Evolutionary conservation across 2,113 vertebrate genomes (phyloP), one percentile per base, ranked within the genome.

Genomic region (Megalops atlanticus): DNA sequence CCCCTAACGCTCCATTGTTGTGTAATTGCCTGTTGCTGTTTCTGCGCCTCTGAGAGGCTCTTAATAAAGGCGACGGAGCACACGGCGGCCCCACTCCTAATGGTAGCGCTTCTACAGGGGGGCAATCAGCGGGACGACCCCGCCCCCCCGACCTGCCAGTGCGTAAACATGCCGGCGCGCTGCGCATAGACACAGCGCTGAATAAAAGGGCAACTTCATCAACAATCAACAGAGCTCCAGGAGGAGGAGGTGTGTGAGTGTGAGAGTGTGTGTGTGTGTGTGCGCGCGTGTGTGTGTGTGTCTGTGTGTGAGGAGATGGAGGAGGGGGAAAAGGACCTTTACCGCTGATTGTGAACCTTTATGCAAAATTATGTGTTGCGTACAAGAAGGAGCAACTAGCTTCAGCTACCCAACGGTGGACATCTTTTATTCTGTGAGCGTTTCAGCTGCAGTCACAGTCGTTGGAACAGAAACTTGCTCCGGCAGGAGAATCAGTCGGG

Each of bases 41-140:
- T 88, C 87, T 87, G 87, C 71, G 80, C 80, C 84, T 78, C 72
- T 76, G 80, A 90, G 82, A 80, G 84, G 74, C 82, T 85, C 85
- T 87, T 88, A 87, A 89, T 90, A 89, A 91, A 85, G 73, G 84
- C 64, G 5, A 1, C 54, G 8, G 54, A 64, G 54, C 54, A n/a
- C 8, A n/a, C 54, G 4, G 8, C 54, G n/a, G 54, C 82, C 77
- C 41, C 52, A 54, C 70, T 69, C 40, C n/a, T 14, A 47, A 85
- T 81, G 77, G 77, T 45, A 58, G 70, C 52, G 81, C 79, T 76
- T 31, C 81, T 82, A 81, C 85, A 78, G 88, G 92, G 83, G 88
- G 85, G 88, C 89, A 93, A 93, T 93, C 92, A 94, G 88, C 90
- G 85, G 85, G 87, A 87, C 84, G 84, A 71, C 68, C 87, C 88